Percentiles rank a stretch among this genome's conserved stretches.
Evolutionary conservation across 2,888 invertebrate species (phyloP).

Genomic region (Lepas anatifera): DNA sequence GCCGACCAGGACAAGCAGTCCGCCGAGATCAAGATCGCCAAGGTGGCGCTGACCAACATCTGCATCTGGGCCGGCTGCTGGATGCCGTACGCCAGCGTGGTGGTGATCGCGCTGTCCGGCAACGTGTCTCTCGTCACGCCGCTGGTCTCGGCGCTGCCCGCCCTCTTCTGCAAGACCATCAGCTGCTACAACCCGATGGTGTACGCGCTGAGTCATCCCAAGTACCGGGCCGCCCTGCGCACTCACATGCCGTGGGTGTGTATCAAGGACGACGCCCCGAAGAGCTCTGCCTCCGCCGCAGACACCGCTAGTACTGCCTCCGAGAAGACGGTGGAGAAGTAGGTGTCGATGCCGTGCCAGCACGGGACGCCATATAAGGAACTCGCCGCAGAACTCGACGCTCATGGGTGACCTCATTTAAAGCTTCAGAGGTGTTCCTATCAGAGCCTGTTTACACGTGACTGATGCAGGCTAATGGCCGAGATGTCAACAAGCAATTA

Average conservation of each 20-base stretch:
- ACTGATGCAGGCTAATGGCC: too few relatives aligned
- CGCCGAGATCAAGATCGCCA: slow-evolving; percentile 24
- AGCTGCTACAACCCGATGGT: slow-evolving; percentile 31
- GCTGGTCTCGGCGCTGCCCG: slow-evolving; percentile 27
- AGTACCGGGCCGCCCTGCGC: slow-evolving; percentile 24
- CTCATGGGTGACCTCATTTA: too few relatives aligned
- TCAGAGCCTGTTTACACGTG: too few relatives aligned
- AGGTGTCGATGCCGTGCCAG: too few relatives aligned
- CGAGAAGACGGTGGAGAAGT: too few relatives aligned
- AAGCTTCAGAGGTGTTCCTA: too few relatives aligned
- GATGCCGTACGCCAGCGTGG: slow-evolving; percentile 30
- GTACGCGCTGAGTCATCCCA: slow-evolving; percentile 29
- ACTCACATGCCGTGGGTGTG: slow-evolving; percentile 22
- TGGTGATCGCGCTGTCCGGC: slow-evolving; percentile 14
- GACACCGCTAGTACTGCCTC: too few relatives aligned
- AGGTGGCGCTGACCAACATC: too few relatives aligned
- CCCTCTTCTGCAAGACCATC: slow-evolving; percentile 37
- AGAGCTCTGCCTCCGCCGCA: too few relatives aligned
- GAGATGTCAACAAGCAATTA: too few relatives aligned
- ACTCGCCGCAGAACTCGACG: too few relatives aligned
- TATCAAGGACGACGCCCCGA: slow-evolving; percentile 10
- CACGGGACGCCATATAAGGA: too few relatives aligned
- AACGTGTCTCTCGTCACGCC: slow-evolving; percentile 14
- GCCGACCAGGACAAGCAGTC: slow-evolving; percentile 22
- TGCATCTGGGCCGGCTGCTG: slow-evolving; percentile 28